Percentiles rank a stretch among this genome's conserved stretches.
Conservation (phyloP, 2,113 vertebrate genomes). For the Meleagris gallopavo region DNA sequence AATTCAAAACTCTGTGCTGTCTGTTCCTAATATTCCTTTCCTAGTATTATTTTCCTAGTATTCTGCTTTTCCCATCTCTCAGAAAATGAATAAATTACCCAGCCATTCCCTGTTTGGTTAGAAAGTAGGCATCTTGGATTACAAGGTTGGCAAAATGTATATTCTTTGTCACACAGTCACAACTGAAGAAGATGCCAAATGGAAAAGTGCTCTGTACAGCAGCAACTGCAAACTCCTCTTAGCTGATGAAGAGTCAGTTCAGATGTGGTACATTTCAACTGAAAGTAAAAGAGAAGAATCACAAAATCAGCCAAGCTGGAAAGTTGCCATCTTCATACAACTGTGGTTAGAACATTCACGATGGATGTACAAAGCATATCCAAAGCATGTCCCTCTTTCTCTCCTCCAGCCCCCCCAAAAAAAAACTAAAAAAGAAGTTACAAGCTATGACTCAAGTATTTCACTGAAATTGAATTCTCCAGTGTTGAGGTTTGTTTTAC, state of each 20-base stretch:
- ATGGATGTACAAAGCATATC: background rate
- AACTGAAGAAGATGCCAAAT: background rate
- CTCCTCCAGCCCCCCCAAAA: background rate
- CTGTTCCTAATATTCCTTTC: background rate
- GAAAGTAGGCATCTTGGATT: background rate
- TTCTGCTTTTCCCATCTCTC: background rate
- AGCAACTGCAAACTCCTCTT: background rate
- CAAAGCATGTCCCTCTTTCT: background rate
- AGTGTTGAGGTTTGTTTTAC: background rate
- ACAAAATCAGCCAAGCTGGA: background rate
- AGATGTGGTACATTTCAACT: background rate
- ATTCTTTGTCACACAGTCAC: background rate
- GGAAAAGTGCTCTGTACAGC: background rate
- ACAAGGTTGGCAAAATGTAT: background rate
- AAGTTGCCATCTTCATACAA: background rate
- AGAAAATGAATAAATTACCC: background rate
- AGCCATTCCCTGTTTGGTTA: background rate
- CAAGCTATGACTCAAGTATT: rapidly evolving
- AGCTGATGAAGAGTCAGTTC: background rate
- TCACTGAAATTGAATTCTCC: background rate
- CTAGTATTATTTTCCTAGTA: background rate
- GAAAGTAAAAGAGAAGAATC: background rate
- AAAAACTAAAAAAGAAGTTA: background rate
- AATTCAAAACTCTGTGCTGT: background rate
- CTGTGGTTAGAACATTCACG: background rate